Conservation (phyloP, 2,797 vertebrate species). For the Anguilla marmorata region DNA sequence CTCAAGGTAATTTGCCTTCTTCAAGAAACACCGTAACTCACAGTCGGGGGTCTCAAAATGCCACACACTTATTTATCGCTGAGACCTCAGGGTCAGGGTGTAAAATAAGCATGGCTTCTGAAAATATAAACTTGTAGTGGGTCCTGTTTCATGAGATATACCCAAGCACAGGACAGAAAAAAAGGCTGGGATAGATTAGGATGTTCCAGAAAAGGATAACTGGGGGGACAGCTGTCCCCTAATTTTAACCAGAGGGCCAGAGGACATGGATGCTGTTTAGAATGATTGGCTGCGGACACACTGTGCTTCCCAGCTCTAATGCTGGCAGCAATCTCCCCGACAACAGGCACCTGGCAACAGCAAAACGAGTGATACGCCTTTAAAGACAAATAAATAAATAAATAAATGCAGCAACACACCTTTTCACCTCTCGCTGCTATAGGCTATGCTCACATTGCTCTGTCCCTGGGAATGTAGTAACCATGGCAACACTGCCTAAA, state of each 20-base stretch:
- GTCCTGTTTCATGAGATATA: neutral
- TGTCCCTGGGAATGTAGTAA: constrained; percentile 43
- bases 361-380: neutral
- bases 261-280: constrained; percentile 52
- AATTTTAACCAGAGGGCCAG: constrained; percentile 67
- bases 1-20: neutral
- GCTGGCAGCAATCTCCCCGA: neutral
- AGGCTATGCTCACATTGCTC: neutral
- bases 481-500: constrained; percentile 56
- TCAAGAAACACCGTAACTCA: neutral
- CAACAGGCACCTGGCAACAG: constrained; percentile 30
- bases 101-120: neutral
- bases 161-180: neutral
- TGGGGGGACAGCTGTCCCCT: constrained; percentile 72
- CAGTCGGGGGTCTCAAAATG: neutral
- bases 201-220: constrained; percentile 69
- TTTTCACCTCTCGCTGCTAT: constrained; percentile 13
- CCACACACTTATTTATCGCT: neutral
- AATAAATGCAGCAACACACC: neutral
- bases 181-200: constrained; percentile 45
- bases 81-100: neutral
- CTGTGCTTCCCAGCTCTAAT: neutral
- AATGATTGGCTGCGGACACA: neutral
- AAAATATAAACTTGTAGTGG: neutral
- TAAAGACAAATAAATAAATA: neutral